Evolutionary conservation across 2,113 vertebrate genomes (phyloP), one percentile per base, ranked within the genome.

Genomic region (Ondatra zibethicus): DNA sequence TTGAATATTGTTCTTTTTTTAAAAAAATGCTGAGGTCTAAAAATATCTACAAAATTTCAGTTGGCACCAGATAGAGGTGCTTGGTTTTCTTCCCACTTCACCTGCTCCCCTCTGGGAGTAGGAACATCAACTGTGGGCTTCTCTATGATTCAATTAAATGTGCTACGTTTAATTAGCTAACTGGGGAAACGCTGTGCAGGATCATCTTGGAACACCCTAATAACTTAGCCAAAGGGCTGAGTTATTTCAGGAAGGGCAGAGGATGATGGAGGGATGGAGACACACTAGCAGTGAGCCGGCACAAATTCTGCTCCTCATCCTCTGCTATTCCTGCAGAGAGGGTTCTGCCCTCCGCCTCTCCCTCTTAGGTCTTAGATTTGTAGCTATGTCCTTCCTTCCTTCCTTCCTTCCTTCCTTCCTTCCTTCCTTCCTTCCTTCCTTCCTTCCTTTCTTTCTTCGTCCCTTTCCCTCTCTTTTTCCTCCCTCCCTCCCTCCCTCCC

Each of bases 81-180:
- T 88, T 63, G 16, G 47, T 89, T 97, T 94, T 86, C 42, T 58
- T 61, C 42, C n/a, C 11, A 11, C 12, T 85, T 86, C 47, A 78
- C 70, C n/a, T 66, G 25, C 77, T 31, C 31, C 14, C 92, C 65
- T 86, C 66, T 0, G n/a, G 84, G 72, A 97, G 70, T n/a, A 92
- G 93, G 92, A 93, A 73, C 89, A 97, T 94, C 89, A 92, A 93
- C 87, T 29, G 0, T 68, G 91, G 95, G 93, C 78, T 80, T 97
- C 92, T 86, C 92, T 91, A 55, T 81, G 72, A 98, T 98, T 98
- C 97, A 98, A 97, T 99, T 98, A 98, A 98, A 96, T 89, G 76
- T n/a, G 95, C 88, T 97, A 52, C 95, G 91, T 98, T 98, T 98
- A 97, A 98, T 98, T 98, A 98, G 96, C 97, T 98, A 98, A 97